A percentile compares a stretch with the other conserved stretches of the same genome.
phyloP scores from a whole-genome alignment of 2,113 vertebrate species.

The Anseranas semipalmata region DNA sequence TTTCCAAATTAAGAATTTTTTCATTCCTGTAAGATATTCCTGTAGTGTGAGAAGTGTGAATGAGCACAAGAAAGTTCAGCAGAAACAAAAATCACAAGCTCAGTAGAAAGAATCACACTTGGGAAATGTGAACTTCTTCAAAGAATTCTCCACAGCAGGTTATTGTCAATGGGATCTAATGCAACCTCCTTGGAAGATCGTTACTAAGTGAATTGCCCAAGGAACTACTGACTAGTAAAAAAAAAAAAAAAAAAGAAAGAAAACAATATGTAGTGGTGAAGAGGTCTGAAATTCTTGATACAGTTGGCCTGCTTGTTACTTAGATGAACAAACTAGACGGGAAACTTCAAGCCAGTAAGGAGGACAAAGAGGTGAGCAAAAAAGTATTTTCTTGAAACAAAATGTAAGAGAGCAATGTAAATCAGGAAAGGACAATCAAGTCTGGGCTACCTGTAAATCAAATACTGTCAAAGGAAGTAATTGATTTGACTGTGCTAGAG shows the following conservation, averaged over 20 bases:
- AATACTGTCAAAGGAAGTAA: background rate
- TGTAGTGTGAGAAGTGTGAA: background rate
- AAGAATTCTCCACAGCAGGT: constrained; percentile 33
- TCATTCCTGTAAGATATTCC: background rate
- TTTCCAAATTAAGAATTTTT: background rate
- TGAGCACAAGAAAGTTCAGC: background rate
- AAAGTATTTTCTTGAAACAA: background rate
- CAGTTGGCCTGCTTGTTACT: background rate
- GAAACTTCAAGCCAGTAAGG: background rate
- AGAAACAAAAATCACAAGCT: background rate
- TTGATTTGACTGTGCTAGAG: background rate
- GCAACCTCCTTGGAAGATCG: background rate
- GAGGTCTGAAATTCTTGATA: background rate
- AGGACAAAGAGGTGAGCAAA: background rate
- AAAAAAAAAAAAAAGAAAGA: background rate
- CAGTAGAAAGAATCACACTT: background rate
- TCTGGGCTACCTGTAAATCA: background rate
- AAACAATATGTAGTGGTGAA: background rate
- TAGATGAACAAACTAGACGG: background rate
- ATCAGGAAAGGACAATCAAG: background rate
- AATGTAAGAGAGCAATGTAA: background rate
- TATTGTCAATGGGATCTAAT: background rate
- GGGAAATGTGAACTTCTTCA: constrained; percentile 33
- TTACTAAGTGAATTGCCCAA: constrained; percentile 14
- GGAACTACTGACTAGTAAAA: constrained; percentile 13